Percentiles rank a stretch among this genome's conserved stretches.
Conservation (phyloP, 2,797 vertebrate species). For the Peromyscus attwateri region DNA sequence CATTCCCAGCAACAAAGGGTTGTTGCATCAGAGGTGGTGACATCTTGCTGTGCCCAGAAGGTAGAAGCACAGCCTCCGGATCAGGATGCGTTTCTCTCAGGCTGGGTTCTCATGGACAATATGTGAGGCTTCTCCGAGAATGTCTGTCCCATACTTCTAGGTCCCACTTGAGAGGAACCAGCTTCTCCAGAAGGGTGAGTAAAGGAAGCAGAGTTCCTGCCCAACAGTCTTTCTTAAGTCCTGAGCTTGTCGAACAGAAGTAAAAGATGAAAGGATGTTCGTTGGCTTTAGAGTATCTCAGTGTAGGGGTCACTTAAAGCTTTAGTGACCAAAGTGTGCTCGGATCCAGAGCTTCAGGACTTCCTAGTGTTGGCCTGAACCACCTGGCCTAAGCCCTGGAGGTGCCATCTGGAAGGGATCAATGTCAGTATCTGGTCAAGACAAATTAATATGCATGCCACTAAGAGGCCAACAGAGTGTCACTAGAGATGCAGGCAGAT, state of each 20-base stretch:
- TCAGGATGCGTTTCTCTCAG: background rate
- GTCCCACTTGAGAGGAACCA: background rate
- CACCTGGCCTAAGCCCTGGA: background rate
- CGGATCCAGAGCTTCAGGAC: background rate
- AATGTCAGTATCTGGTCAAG: slow-evolving; percentile 21
- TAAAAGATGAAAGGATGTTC: slow-evolving; percentile 3
- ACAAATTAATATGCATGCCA: background rate
- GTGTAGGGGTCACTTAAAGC: slow-evolving; percentile 44
- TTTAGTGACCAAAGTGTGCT: background rate
- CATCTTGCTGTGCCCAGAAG: slow-evolving; percentile 17
- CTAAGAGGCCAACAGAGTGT: background rate
- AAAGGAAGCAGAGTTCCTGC: background rate
- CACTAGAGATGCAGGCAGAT: background rate
- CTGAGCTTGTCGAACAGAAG: slow-evolving; percentile 30
- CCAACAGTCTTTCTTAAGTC: background rate
- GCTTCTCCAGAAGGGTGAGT: background rate
- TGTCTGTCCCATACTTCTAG: background rate
- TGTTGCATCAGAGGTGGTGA: background rate
- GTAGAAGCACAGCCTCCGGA: background rate
- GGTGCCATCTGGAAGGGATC: background rate
- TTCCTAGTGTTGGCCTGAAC: slow-evolving; percentile 25
- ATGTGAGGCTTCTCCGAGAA: background rate
- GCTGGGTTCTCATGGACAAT: fast-evolving
- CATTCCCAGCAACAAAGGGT: slow-evolving; percentile 40
- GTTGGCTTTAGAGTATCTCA: slow-evolving; percentile 44